Percentiles rank a stretch among this genome's conserved stretches.
Conservation (phyloP, 2,888 invertebrate species). For the Halocaridina rubra region DNA sequence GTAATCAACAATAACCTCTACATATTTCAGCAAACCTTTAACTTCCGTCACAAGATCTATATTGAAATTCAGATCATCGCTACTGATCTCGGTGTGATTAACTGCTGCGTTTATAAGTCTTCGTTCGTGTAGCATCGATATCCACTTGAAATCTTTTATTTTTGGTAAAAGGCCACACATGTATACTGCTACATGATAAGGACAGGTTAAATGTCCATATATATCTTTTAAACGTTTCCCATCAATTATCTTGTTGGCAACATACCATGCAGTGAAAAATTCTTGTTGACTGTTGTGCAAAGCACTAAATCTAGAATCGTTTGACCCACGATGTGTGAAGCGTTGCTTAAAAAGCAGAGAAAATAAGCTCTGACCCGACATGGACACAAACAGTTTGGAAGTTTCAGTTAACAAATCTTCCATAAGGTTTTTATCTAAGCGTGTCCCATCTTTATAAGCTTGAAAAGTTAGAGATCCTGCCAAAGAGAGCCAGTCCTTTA, state of each 20-base stretch:
- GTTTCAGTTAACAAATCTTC: neutral
- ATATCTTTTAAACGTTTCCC: neutral
- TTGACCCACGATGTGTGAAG: neutral
- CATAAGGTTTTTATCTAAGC: neutral
- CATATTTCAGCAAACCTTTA: neutral
- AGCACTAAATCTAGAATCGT: neutral
- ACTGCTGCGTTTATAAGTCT: constrained; percentile 4
- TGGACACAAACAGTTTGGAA: neutral
- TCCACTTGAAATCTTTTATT: neutral
- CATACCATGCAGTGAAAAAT: constrained; percentile 26
- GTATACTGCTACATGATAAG: neutral
- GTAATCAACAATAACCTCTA: constrained; percentile 25
- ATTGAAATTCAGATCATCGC: constrained; percentile 21
- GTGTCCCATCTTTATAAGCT: neutral
- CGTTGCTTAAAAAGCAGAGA: neutral
- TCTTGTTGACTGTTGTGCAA: neutral
- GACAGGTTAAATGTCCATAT: neutral
- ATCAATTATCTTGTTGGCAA: neutral
- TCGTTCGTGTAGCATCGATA: constrained; percentile 12
- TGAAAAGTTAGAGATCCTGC: neutral
- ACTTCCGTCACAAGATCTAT: constrained; percentile 34
- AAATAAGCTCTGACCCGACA: neutral
- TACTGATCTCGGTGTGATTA: constrained; percentile 22
- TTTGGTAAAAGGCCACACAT: constrained; percentile 5
- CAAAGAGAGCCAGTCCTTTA: constrained; percentile 4